Conservation (phyloP, 2,797 vertebrate genomes). For the Heliangelus exortis region DNA sequence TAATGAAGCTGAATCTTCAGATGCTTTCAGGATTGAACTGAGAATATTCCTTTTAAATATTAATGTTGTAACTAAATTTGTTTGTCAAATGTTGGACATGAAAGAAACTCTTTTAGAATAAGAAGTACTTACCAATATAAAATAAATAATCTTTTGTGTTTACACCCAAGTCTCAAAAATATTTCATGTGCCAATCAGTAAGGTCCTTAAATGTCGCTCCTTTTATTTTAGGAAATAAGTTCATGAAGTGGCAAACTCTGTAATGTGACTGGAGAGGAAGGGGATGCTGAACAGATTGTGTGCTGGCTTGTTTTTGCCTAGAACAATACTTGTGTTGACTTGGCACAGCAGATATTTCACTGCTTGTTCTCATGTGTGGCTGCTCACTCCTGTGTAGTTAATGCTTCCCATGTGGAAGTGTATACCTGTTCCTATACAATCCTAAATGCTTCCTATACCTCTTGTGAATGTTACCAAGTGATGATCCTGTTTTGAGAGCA, state of each 20-base stretch:
- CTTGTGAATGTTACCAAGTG: background rate
- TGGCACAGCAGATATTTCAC: background rate
- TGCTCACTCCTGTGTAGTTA: background rate
- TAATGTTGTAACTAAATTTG: constrained; percentile 79
- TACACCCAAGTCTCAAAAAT: background rate
- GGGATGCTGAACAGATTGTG: background rate
- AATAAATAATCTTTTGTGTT: constrained; percentile 34
- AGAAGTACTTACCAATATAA: constrained; percentile 50
- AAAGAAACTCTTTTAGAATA: constrained; percentile 73
- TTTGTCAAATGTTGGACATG: constrained; percentile 75
- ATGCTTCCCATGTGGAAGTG: background rate
- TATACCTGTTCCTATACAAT: background rate
- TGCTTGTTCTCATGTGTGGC: background rate
- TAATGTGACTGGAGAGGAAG: background rate
- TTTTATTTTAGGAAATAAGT: constrained; percentile 46
- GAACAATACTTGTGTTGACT: background rate
- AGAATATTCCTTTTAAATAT: constrained; percentile 90
- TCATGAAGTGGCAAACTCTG: background rate
- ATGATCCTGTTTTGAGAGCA: background rate
- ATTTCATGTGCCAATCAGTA: constrained; percentile 15
- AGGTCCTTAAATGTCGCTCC: background rate
- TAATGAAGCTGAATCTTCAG: constrained; percentile 85
- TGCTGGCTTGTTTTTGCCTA: background rate
- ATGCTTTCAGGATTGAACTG: constrained; percentile 86
- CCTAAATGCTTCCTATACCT: background rate